Conservation (phyloP, 2,888 invertebrate genomes). For the Ametastegia equiseti region DNA sequence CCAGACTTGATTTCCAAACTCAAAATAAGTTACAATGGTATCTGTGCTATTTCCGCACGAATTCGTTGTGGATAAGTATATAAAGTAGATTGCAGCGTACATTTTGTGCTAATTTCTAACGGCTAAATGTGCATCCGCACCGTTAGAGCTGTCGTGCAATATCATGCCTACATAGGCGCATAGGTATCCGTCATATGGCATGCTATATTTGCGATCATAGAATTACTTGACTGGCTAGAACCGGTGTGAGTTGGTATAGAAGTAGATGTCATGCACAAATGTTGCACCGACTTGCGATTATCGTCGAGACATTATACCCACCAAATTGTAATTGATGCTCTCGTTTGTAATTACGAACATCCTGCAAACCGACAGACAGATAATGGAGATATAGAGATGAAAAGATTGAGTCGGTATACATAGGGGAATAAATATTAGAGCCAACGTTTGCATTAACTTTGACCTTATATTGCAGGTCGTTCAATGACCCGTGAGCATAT, state of each 20-base stretch:
- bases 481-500: neutral
- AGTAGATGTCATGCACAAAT: neutral
- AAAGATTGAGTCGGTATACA: slow-evolving; percentile 3
- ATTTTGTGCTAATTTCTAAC: slow-evolving; percentile 15
- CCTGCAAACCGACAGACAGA: neutral
- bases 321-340: neutral
- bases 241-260: neutral
- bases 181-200: neutral
- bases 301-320: neutral
- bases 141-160: neutral
- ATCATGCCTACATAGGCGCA: neutral
- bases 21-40: no score
- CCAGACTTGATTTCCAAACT: no score
- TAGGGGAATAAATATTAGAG: neutral
- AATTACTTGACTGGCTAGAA: neutral
- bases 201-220: neutral
- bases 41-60: neutral
- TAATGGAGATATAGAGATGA: neutral
- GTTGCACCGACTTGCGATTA: neutral
- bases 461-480: neutral
- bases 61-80: neutral
- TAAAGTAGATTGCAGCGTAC: neutral
- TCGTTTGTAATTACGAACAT: neutral
- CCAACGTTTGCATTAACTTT: slow-evolving; percentile 4
- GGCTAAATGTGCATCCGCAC: neutral